Base-by-base conservation (phyloP, 2,797 vertebrate genomes). In the Amphiprion clarkii region DNA sequence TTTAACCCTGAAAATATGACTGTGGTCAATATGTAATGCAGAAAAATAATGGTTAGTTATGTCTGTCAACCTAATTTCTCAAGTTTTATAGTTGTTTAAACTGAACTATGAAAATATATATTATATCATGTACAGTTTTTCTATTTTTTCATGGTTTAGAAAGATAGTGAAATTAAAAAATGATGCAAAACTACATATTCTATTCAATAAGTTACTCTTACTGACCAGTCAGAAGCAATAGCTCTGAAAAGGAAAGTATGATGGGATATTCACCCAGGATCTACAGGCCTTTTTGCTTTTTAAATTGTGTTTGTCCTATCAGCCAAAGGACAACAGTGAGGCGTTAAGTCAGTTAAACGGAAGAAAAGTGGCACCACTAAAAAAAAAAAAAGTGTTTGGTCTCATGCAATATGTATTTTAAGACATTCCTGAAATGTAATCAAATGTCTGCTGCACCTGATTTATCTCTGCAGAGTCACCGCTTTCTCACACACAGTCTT, bases 361-460 rank as follows among this genome's bases (percentile, higher is more conserved):
- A 51, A 39, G 21, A 36, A 68, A 48, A 21, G 12, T 12, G 6
- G 46, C 54, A 42, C 48, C 23, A 58, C 25, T 29, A 60, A 73
- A 48, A 57, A 64, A 40, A 21, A 25, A 11, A 33, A n/a, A n/a
- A n/a, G 42, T 25, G 27, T 27, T 42, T 27, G 14, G 57, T 60
- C 12, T 61, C 48, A 54, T 68, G 51, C 17, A 57, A 68, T 49
- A 4, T 54, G 25, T 51, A 52, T 67, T 60, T 67, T 27, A n/a
- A 55, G 39, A 55, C 11, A 3, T 52, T 53, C 31, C 4, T 44
- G 39, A 67, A 54, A 66, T 31, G 7, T 27, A 66, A 54, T 66
- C 51, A 54, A 54, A 6, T n/a, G 49, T 19, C 62, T 65, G 21
- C 63, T 66, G 52, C 3, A 60, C 0, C 0, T 56, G 6, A 46